Percentiles rank a stretch among this genome's conserved stretches.
Conservation (phyloP, 2,113 vertebrate species). For the Natator depressus region DNA sequence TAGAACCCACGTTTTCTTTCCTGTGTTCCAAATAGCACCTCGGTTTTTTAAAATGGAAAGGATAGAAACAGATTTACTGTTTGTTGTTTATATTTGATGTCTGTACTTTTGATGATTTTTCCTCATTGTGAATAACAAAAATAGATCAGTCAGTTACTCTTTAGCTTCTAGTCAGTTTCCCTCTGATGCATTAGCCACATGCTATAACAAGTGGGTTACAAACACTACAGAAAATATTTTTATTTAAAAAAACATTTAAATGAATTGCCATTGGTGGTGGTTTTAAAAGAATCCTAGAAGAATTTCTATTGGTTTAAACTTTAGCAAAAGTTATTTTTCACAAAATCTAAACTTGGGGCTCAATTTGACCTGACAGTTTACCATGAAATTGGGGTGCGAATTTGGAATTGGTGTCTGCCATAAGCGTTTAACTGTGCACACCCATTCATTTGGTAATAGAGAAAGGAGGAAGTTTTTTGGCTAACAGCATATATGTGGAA, state of each 20-base stretch:
- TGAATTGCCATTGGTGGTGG: not conserved
- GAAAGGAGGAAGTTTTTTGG: not conserved
- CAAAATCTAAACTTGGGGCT: not conserved
- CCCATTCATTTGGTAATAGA: not conserved
- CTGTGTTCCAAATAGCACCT: not conserved
- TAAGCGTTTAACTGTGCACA: not conserved
- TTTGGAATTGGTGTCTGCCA: not conserved
- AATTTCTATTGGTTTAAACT: not conserved
- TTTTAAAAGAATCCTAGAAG: not conserved
- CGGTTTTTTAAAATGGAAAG: not conserved
- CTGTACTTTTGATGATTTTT: not conserved
- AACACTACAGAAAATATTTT: not conserved
- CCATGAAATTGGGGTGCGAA: not conserved
- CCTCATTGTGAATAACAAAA: not conserved
- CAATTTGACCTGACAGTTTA: not conserved
- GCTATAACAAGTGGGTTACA: not conserved
- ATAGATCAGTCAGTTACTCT: not conserved
- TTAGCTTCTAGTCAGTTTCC: not conserved
- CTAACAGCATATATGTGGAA: not conserved
- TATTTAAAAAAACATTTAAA: not conserved
- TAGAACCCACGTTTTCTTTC: not conserved
- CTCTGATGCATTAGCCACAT: not conserved
- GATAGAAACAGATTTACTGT: not conserved
- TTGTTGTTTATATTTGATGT: not conserved
- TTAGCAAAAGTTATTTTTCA: not conserved